A percentile compares a stretch with the other conserved stretches of the same genome.
Conservation (phyloP, 2,113 vertebrate genomes). For the Vulpes ferrilata region DNA sequence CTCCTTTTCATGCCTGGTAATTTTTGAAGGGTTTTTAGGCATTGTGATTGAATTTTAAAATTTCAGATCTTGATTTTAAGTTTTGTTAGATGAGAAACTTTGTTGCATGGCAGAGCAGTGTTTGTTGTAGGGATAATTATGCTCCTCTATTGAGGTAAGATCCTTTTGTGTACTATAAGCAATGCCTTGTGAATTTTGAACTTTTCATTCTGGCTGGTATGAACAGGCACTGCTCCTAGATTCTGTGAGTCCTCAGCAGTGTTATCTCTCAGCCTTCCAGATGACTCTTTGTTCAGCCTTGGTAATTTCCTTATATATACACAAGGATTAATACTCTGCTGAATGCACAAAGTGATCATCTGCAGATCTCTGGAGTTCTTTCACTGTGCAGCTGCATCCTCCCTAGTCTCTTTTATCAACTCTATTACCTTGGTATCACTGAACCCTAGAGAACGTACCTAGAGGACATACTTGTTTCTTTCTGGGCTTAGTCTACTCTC, state of each 20-base stretch:
- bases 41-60: background rate
- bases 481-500: background rate
- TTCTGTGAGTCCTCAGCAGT: background rate
- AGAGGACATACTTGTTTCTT: background rate
- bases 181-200: background rate
- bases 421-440: background rate
- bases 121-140: background rate
- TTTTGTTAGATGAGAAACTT: background rate
- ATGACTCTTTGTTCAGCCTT: background rate
- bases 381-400: background rate
- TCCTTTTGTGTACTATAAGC: background rate
- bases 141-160: background rate
- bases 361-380: background rate
- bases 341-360: background rate
- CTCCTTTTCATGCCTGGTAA: background rate
- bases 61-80: slow-evolving; percentile 4
- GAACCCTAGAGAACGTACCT: background rate
- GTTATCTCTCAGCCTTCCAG: background rate
- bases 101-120: background rate
- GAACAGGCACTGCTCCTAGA: background rate
- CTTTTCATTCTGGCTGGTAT: background rate
- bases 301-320: background rate
- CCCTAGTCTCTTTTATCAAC: background rate
- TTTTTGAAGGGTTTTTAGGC: background rate
- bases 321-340: background rate